Evolutionary conservation across 1,140 invertebrate species (phyloP).

Genomic region (Bicyclus anynana): DNA sequence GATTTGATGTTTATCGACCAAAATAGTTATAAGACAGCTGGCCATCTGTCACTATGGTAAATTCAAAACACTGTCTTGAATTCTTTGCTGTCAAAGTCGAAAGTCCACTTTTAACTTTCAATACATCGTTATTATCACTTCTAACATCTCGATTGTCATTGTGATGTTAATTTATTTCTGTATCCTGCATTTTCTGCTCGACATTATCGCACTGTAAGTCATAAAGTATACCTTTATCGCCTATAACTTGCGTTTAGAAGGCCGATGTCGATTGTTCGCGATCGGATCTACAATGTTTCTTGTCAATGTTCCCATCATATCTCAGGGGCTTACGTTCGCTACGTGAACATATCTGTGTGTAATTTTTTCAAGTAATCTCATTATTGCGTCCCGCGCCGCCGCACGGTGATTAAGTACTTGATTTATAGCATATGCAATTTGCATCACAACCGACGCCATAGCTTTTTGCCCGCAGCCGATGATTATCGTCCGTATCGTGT

Average conservation of each 20-base stretch:
- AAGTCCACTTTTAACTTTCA: background rate
- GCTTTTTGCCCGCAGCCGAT: conserved; percentile 66
- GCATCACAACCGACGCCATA: conserved; percentile 63
- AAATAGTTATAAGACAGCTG: too few relatives aligned
- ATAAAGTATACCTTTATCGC: conserved; percentile 17
- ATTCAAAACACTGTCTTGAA: too few relatives aligned
- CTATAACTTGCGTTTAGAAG: conserved; percentile 16
- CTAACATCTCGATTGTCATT: conserved; percentile 47
- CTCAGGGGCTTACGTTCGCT: conserved; percentile 21
- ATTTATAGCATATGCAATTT: conserved; percentile 74
- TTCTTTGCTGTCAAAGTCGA: too few relatives aligned
- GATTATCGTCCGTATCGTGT: conserved; percentile 74
- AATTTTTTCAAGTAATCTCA: conserved; percentile 74
- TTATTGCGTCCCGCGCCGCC: conserved; percentile 56
- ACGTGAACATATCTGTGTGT: conserved; percentile 37
- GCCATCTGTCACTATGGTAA: too few relatives aligned
- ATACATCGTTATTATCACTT: conserved; percentile 43
- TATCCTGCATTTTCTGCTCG: background rate
- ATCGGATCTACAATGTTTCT: conserved; percentile 26
- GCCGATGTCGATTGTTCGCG: conserved; percentile 20
- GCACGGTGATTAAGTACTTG: conserved; percentile 71
- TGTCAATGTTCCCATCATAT: conserved; percentile 35
- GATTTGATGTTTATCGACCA: too few relatives aligned
- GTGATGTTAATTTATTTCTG: conserved; percentile 28
- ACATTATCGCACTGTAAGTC: conserved; percentile 8